Conservation (phyloP, 1,140 invertebrate genomes). For the Heliconius nattereri region DNA sequence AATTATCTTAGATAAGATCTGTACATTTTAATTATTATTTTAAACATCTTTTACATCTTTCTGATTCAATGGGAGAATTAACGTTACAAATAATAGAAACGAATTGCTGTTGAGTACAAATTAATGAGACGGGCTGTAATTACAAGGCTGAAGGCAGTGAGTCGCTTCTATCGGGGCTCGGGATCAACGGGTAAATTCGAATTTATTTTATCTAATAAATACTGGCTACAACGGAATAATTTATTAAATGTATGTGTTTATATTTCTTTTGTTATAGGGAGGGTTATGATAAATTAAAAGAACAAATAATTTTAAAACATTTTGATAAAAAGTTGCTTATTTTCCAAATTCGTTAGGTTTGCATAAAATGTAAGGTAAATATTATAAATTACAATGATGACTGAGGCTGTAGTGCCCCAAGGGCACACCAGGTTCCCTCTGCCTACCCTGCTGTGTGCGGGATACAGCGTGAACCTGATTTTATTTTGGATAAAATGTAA, state of each 20-base stretch:
- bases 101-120: slow-evolving; percentile 25
- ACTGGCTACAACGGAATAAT: neutral
- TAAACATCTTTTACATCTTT: slow-evolving; percentile 18
- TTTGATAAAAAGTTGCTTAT: neutral
- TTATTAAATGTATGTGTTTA: neutral
- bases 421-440: no score
- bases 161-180: slow-evolving; percentile 21
- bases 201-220: slow-evolving; percentile 24
- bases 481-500: no score
- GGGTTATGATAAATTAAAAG: no score
- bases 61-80: slow-evolving; percentile 4
- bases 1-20: slow-evolving; percentile 15
- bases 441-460: no score
- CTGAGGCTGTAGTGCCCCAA: no score
- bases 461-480: no score
- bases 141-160: slow-evolving; percentile 21
- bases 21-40: slow-evolving; percentile 15
- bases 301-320: no score
- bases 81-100: slow-evolving; percentile 25
- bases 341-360: neutral
- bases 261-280: no score
- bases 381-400: no score
- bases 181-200: slow-evolving; percentile 25
- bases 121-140: slow-evolving; percentile 32
- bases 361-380: neutral